phyloP scores from a whole-genome alignment of 2,113 vertebrate genomes.

The Gymnorhina tibicen region DNA sequence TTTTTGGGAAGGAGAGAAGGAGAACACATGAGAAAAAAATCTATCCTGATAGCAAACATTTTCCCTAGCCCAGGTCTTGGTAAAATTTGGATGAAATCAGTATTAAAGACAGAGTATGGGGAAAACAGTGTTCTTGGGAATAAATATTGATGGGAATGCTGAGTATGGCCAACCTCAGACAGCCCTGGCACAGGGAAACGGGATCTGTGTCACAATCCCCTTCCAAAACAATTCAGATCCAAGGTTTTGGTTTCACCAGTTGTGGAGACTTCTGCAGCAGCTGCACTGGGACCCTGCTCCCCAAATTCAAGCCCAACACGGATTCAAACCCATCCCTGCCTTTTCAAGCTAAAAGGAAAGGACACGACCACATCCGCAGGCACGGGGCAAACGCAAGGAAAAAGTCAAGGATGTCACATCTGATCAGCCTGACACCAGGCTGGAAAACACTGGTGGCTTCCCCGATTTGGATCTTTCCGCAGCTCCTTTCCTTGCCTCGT shows the following conservation, averaged over 20 bases:
- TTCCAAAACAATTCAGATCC: background rate
- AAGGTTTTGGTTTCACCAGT: background rate
- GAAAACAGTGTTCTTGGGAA: background rate
- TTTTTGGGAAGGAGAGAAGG: background rate
- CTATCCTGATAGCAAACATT: background rate
- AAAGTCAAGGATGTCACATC: conserved; percentile 23
- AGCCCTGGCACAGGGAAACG: background rate
- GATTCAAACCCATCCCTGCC: background rate
- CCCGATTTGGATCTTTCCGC: background rate
- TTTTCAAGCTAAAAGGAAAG: background rate
- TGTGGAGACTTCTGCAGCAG: background rate
- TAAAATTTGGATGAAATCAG: background rate
- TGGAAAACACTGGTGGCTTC: conserved; percentile 7
- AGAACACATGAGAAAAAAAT: background rate
- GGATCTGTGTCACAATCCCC: background rate
- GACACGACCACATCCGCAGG: background rate
- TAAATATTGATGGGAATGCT: background rate
- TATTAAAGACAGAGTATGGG: background rate
- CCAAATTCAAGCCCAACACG: background rate
- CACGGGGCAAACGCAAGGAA: background rate
- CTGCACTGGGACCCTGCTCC: background rate
- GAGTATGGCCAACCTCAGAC: background rate
- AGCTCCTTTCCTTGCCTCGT: conserved; percentile 19
- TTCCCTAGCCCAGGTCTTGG: background rate
- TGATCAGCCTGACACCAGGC: background rate